Evolutionary conservation across 2,113 vertebrate species (phyloP).

Genomic region (Aix galericulata): DNA sequence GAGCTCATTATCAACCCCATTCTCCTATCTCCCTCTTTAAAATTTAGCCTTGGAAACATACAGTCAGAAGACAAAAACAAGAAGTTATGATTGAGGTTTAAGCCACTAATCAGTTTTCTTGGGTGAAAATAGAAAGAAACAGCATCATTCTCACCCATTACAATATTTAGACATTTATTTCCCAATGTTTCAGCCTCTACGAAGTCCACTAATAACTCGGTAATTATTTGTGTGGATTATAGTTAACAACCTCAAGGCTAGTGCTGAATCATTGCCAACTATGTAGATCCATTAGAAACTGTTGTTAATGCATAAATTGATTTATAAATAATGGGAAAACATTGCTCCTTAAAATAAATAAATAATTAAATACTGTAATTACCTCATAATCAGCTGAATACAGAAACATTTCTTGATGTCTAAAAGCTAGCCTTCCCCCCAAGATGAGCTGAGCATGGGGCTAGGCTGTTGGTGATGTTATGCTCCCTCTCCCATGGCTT

Average conservation of each 20-base stretch:
- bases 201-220: neutral
- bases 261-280: neutral
- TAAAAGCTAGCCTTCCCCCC: neutral
- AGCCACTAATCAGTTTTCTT: neutral
- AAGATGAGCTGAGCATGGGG: neutral
- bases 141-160: neutral
- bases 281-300: neutral
- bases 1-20: neutral
- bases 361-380: neutral
- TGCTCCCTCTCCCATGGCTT: neutral
- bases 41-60: neutral
- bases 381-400: neutral
- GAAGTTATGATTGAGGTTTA: neutral
- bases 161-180: neutral
- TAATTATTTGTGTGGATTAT: neutral
- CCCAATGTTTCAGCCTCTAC: neutral
- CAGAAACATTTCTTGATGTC: neutral
- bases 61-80: neutral
- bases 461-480: neutral
- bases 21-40: neutral
- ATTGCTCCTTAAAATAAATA: neutral
- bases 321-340: neutral
- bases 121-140: neutral
- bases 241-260: neutral
- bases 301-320: neutral